Base-by-base conservation (phyloP, 1,140 invertebrate genomes). In the Lasioglossum baleicum region DNA sequence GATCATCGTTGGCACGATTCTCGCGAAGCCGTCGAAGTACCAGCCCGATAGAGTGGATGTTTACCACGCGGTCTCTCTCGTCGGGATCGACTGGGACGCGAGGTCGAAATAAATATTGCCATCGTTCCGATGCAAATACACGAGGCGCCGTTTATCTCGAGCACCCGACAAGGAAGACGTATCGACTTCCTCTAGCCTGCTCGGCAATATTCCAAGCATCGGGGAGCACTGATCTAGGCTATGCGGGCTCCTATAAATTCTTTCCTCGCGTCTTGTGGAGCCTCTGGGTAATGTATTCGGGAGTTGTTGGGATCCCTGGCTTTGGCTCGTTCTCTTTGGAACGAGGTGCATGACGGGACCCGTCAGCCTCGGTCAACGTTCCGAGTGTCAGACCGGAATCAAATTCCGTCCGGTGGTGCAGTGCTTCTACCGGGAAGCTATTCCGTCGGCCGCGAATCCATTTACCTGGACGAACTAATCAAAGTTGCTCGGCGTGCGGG, bases 401-500 rank as follows among this genome's bases (percentile, higher is more conserved):
- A 26, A 78, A 78, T 78, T 63, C 68, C 8, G 44, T 15, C 31
- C 5, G 26, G 26, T 20, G 42, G 44, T 22, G 67, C 70, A 5
- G 4, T 8, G 20, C 75, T 35, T 2, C 26, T 35, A 35, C 35
- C 35, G 35, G n/a, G 65, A 56, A 22, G 17, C 53, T 22, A 48
- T 61, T 72, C 53, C n/a, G n/a, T 42, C 31, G 13, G 13, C 68
- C 26, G 22, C 48, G n/a, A 31, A 48, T 78, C 68, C 20, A 65
- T 78, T 78, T 72, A 78, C 48, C 5, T 44, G 22, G 48, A 72
- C 60, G 26, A 78, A 78, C 76, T 73, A 78, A 78, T 78, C 76
- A 78, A 78, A 78, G 35, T 78, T 77, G 7, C 44, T 17, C 51
- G 58, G 63, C 63, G 53, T 44, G 31, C 69, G 31, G 63, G 20